Evolutionary conservation across 2,797 vertebrate genomes (phyloP).

Genomic region (Fistularia tabacaria): DNA sequence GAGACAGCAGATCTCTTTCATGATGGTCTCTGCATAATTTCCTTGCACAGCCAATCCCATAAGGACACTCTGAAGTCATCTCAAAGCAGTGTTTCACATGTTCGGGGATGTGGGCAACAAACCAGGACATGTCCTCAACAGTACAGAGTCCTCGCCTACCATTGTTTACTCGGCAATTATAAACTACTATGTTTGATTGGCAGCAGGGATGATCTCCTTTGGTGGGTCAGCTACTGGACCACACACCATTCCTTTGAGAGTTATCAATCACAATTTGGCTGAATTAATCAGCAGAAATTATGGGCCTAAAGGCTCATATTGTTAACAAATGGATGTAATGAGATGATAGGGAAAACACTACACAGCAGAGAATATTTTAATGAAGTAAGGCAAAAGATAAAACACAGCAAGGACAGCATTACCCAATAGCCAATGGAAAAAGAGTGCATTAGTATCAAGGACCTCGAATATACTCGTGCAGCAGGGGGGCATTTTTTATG

Average conservation of each 20-base stretch:
- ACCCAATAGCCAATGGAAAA: no score
- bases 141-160: not conserved
- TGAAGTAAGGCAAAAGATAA: constrained; percentile 1
- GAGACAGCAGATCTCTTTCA: constrained; percentile 40
- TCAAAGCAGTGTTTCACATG: not conserved
- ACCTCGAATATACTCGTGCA: no score
- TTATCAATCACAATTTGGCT: constrained; percentile 65
- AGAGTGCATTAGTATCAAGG: no score
- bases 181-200: constrained; percentile 46
- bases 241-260: constrained; percentile 32
- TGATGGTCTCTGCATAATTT: constrained; percentile 34
- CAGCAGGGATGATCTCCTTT: constrained; percentile 40
- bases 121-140: not conserved
- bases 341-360: constrained; percentile 31
- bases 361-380: constrained; percentile 35
- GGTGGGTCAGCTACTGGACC: constrained; percentile 33
- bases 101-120: not conserved
- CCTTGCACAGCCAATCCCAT: constrained; percentile 28
- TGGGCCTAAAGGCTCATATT: constrained; percentile 15
- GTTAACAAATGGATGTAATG: constrained; percentile 28
- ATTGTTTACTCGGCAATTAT: constrained; percentile 14
- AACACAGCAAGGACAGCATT: no score
- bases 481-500: no score
- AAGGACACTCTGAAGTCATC: constrained; percentile 31
- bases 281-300: constrained; percentile 60